Conservation (phyloP, 2,888 invertebrate species). For the Hylaea fasciaria region DNA sequence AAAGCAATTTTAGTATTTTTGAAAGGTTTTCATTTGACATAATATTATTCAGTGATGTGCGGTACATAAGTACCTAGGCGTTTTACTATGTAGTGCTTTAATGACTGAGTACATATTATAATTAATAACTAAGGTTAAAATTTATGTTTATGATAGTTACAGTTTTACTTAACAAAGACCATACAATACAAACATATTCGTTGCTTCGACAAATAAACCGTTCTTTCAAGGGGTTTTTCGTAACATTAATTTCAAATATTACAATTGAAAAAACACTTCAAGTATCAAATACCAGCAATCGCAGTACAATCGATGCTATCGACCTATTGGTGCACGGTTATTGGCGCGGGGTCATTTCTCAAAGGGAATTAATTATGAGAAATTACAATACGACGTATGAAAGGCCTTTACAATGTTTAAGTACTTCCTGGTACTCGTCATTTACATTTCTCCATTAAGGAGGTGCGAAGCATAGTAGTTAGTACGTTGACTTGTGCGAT, state of each 20-base stretch:
- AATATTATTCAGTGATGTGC: too few relatives aligned
- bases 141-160: too few relatives aligned
- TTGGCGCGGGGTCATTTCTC: constrained; percentile 33
- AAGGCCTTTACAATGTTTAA: constrained; percentile 18
- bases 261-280: not conserved
- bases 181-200: too few relatives aligned
- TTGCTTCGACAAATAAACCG: too few relatives aligned
- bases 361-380: constrained; percentile 37
- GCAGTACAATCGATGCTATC: constrained; percentile 22
- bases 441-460: constrained; percentile 18
- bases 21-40: too few relatives aligned
- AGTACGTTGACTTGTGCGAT: not conserved
- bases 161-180: too few relatives aligned
- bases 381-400: constrained; percentile 29
- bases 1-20: too few relatives aligned
- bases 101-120: too few relatives aligned
- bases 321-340: constrained; percentile 36
- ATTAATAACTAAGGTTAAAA: too few relatives aligned
- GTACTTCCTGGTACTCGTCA: constrained; percentile 19
- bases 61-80: too few relatives aligned
- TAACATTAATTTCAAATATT: not conserved
- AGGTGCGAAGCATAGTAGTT: constrained; percentile 16
- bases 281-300: constrained; percentile 31
- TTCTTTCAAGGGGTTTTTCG: too few relatives aligned
- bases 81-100: too few relatives aligned